A percentile compares a stretch with the other conserved stretches of the same genome.
These are phyloP conservation scores for Macropus fuliginosus DNA, from an alignment of 2,797 vertebrate genomes.

Conservation along the genomic window DNA sequence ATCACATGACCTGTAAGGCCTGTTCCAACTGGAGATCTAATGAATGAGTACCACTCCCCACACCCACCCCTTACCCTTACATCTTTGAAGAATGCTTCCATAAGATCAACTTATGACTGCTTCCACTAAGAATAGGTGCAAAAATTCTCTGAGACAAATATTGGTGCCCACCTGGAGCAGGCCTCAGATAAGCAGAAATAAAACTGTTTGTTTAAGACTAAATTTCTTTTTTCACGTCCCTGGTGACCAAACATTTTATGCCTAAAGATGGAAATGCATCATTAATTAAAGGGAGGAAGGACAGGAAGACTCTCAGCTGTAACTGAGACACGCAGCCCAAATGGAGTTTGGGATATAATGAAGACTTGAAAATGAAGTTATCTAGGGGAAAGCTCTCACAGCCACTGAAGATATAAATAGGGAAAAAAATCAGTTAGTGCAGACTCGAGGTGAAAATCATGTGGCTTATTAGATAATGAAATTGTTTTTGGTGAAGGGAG, in stretches of 20 bases:
- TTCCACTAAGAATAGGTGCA: conserved; percentile 63
- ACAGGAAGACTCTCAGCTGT: conserved; percentile 43
- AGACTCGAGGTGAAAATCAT: conserved; percentile 74
- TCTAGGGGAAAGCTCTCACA: conserved; percentile 60
- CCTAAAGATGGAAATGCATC: conserved; percentile 56
- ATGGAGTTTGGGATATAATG: conserved; percentile 48
- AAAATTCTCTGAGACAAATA: conserved; percentile 42
- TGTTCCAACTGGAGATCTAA: not conserved
- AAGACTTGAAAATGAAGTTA: conserved; percentile 72
- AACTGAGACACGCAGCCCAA: conserved; percentile 36
- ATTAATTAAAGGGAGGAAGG: conserved; percentile 65
- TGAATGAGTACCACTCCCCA: not conserved
- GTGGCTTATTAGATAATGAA: conserved; percentile 71
- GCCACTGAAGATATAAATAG: conserved; percentile 69
- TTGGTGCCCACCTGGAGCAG: conserved; percentile 51
- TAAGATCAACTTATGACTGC: conserved; percentile 57
- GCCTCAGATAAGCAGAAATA: conserved; percentile 19
- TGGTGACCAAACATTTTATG: conserved; percentile 53
- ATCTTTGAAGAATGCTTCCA: conserved; percentile 25
- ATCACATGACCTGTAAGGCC: not conserved
- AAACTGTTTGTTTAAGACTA: conserved; percentile 34
- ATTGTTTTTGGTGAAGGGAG: conserved; percentile 73
- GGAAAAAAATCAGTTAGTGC: conserved; percentile 77
- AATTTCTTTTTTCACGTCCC: conserved; percentile 51
- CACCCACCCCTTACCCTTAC: not conserved